Evolutionary conservation across 2,113 vertebrate genomes (phyloP), one percentile per base, ranked within the genome.

Genomic region (Brachionichthys hirsutus): DNA sequence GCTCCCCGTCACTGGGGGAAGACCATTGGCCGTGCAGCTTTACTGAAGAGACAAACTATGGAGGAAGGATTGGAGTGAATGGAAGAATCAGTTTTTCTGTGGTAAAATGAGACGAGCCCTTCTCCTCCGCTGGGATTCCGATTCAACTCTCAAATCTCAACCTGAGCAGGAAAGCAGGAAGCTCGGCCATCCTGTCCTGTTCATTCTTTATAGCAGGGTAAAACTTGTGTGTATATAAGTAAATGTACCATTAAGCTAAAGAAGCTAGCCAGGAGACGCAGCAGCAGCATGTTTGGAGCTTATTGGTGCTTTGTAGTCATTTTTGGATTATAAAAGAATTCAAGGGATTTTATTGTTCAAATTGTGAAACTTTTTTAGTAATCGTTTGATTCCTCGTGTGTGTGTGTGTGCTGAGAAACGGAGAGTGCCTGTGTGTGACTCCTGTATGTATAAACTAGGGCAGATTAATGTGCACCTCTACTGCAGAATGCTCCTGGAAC

Each of bases 401-500:
- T 53, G 17, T 47, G 30, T 48, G 65, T 61, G 34, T 14, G 24
- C 19, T 12, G 13, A 55, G 35, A 54, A 17, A 49, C n/a, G n/a
- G 24, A 30, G 24, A 30, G 24, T 30, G 24, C 24, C 8, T 10
- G 53, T 38, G 63, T 73, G 75, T 46, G 57, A 69, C 66, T 65
- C 65, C 61, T 46, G 59, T 67, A 18, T 73, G 44, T 76, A 44
- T 63, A 57, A 67, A 72, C 62, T 52, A 36, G 61, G 62, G 77
- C 70, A 67, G 67, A 62, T 59, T 78, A 42, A 53, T 70, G 82
- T 87, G 69, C 79, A 70, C 72, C 79, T 82, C 86, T 86, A 78
- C 78, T 88, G 78, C 77, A 75, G 71, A 80, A 63, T 19, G 72
- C 36, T 43, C 63, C 55, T 16, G 15, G 62, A 62, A 35, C 57